A percentile compares a stretch with the other conserved stretches of the same genome.
These are phyloP conservation scores for Aphelenchoides fujianensis DNA, from an alignment of 1,140 invertebrate genomes.

Conservation along the genomic window DNA sequence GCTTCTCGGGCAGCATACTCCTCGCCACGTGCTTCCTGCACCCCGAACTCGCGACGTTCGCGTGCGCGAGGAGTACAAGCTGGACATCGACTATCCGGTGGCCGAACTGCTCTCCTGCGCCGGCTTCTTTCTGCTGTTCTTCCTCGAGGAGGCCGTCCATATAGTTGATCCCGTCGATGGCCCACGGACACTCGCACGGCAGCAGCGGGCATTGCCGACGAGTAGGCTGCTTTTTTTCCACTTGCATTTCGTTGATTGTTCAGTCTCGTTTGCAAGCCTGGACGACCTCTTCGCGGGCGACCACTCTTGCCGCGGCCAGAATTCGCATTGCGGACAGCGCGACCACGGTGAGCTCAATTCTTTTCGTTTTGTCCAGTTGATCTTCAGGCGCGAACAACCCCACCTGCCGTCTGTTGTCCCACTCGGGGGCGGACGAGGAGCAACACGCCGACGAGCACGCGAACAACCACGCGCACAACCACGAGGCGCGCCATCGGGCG, in stretches of 20 bases:
- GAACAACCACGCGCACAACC: not conserved
- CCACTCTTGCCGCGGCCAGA: no score
- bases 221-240: not conserved
- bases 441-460: no score
- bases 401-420: no score
- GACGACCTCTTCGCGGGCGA: not conserved
- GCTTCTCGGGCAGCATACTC: slow-evolving; percentile 79
- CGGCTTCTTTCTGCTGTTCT: slow-evolving; percentile 80
- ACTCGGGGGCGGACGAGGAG: no score
- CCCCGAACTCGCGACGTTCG: slow-evolving; percentile 69
- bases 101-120: slow-evolving; percentile 72
- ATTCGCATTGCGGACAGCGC: no score
- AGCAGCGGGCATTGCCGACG: not conserved
- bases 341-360: no score
- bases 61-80: slow-evolving; percentile 25
- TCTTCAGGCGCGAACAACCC: no score
- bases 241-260: no score
- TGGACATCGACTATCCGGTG: slow-evolving; percentile 66
- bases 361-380: no score
- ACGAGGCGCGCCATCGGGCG: not conserved
- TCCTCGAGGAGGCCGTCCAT: slow-evolving; percentile 76
- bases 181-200: slow-evolving; percentile 51
- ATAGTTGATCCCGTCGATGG: slow-evolving; percentile 51
- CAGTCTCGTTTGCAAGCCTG: not conserved
- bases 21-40: slow-evolving; percentile 77